Evolutionary conservation across 2,888 invertebrate species (phyloP), one percentile per base, ranked within the genome.

Genomic region (Aspidiotus rigidus): DNA sequence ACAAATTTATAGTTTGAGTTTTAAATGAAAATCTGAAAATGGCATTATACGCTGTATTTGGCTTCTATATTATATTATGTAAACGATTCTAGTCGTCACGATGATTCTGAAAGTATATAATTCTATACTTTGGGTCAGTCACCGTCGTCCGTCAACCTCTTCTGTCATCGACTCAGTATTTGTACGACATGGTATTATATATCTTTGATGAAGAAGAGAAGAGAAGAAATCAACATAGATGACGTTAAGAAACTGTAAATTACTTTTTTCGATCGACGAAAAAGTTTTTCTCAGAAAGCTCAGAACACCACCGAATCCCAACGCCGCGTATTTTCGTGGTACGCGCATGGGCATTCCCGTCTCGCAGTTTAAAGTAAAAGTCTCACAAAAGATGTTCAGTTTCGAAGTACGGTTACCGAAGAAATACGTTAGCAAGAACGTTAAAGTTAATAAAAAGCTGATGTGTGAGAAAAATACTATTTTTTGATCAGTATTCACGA

Each of bases 391-490:
- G 5, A 67, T 60, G 67, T 67, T 67, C 59, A 67, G 59, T 67
- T 67, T 67, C 60, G 44, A 67, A 67, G 60, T 59, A 28, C 53
- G 67, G 59, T 67, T 67, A 67, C 59, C 49, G n/a, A 54, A 67
- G 67, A 67, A 67, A 67, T 60, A 67, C 67, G 67, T 67, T 67
- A n/a, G 57, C 67, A 57, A 67, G 60, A 67, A 67, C 53, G 67
- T 67, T 67, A 67, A 67, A 67, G 67, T 67, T 67, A 67, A 67
- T 67, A 67, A 67, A 67, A 28, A 60, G 67, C 59, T 53, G 67
- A 67, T 67, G 67, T 67, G 67, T 67, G 67, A 67, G 67, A 67
- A 67, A 67, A 67, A 67, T 67, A 67, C 67, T 59, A 60, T 67
- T 60, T 67, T 67, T 67, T 67, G 67, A 67, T 67, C 67, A 67